Evolutionary conservation across 2,888 invertebrate species (phyloP).

Genomic region (Callimorpha dominula): DNA sequence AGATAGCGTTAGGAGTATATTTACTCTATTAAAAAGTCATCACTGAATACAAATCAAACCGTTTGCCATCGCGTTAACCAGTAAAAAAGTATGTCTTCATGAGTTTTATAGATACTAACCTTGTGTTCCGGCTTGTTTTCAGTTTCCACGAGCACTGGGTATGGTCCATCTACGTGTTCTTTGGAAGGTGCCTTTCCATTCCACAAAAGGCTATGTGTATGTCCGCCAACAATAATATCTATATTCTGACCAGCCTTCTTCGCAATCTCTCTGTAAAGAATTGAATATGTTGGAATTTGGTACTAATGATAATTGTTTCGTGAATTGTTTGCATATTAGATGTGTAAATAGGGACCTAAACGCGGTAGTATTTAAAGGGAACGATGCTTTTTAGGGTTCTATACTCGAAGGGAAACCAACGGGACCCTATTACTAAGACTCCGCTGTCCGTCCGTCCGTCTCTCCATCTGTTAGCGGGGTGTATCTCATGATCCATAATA

Average conservation of each 20-base stretch:
- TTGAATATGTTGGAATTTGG: neutral
- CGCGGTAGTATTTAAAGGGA: neutral
- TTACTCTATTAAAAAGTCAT: neutral
- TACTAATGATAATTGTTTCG: neutral
- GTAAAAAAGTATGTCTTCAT: neutral
- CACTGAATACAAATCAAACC: neutral
- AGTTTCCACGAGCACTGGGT: slow-evolving; percentile 87
- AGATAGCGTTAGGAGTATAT: neutral
- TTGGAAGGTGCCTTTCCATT: slow-evolving; percentile 85
- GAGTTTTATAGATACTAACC: slow-evolving; percentile 49
- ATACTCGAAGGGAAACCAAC: no score
- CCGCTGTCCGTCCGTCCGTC: no score
- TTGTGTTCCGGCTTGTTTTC: slow-evolving; percentile 65
- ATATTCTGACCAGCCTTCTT: slow-evolving; percentile 88
- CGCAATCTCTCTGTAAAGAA: slow-evolving; percentile 86
- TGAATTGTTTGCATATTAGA: no score
- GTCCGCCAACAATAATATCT: slow-evolving; percentile 94
- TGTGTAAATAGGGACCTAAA: neutral
- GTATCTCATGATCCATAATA: no score
- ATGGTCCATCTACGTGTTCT: slow-evolving; percentile 87
- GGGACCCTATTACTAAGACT: no score
- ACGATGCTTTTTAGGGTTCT: no score
- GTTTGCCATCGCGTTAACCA: neutral
- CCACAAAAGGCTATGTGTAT: slow-evolving; percentile 93
- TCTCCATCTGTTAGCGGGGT: no score